A percentile compares a stretch with the other conserved stretches of the same genome.
These are phyloP conservation scores for Microdon myrmicae DNA, from an alignment of 2,888 invertebrate species.

Conservation along the genomic window DNA sequence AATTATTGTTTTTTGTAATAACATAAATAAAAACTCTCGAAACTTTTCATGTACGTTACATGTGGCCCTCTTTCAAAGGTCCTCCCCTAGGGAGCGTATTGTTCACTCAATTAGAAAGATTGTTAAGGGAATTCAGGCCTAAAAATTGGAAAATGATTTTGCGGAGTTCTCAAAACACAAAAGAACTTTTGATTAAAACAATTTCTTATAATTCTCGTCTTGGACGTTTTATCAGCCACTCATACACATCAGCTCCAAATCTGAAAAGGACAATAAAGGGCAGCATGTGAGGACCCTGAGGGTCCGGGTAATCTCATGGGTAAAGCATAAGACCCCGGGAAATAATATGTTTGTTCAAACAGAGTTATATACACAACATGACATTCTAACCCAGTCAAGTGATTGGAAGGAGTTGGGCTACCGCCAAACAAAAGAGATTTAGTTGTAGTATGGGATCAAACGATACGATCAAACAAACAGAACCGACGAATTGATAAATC, in stretches of 20 bases:
- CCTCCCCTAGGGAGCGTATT: constrained; percentile 9
- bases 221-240: neutral
- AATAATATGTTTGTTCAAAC: constrained; percentile 33
- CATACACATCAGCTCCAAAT: too few species aligned
- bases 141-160: constrained; percentile 13
- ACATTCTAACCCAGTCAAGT: constrained; percentile 9
- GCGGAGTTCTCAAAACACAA: neutral
- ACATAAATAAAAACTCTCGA: constrained; percentile 22
- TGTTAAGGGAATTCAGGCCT: neutral
- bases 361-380: constrained; percentile 27
- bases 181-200: constrained; percentile 33
- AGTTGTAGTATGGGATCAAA: constrained; percentile 1
- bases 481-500: constrained; percentile 1
- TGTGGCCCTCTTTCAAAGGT: too few species aligned
- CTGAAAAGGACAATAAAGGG: neutral
- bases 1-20: constrained; percentile 23
- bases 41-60: too few species aligned
- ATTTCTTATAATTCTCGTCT: constrained; percentile 18
- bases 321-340: neutral
- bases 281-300: neutral
- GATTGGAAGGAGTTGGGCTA: constrained; percentile 5
- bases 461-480: neutral
- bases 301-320: constrained; percentile 4
- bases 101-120: constrained; percentile 40
- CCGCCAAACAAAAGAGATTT: constrained; percentile 1